Evolutionary conservation across 2,113 vertebrate genomes (phyloP).

Genomic region (Mus spicilegus): DNA sequence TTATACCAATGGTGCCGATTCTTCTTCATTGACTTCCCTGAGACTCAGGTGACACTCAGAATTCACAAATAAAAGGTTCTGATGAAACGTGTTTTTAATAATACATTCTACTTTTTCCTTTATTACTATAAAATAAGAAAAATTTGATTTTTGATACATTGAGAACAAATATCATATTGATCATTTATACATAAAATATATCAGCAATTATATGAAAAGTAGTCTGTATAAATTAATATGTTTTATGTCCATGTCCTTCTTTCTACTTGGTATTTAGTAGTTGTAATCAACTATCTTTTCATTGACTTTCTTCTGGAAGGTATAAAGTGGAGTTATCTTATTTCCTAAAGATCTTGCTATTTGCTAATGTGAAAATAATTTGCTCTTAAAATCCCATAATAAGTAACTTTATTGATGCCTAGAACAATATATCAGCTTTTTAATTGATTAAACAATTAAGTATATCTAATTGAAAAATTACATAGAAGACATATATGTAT

Average conservation of each 20-base stretch:
- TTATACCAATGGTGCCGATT: neutral
- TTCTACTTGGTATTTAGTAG: neutral
- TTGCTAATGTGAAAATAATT: neutral
- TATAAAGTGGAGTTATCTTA: neutral
- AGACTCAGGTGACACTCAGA: neutral
- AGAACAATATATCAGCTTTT: constrained; percentile 19
- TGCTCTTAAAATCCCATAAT: neutral
- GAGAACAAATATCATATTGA: neutral
- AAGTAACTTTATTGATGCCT: neutral
- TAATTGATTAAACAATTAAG: constrained; percentile 23
- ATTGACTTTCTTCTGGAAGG: neutral
- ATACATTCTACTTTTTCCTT: constrained; percentile 10
- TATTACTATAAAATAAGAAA: neutral
- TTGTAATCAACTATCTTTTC: neutral
- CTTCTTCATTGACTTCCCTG: neutral
- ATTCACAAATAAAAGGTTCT: neutral
- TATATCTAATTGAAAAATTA: neutral
- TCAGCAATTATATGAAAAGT: neutral
- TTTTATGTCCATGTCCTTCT: neutral
- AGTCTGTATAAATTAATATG: neutral
- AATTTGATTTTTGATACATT: neutral
- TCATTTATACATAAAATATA: neutral
- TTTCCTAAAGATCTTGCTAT: neutral
- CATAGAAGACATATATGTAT: neutral
- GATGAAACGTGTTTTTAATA: neutral